Evolutionary conservation across 2,797 vertebrate species (phyloP), one percentile per base, ranked within the genome.

Genomic region (Strix occidentalis): DNA sequence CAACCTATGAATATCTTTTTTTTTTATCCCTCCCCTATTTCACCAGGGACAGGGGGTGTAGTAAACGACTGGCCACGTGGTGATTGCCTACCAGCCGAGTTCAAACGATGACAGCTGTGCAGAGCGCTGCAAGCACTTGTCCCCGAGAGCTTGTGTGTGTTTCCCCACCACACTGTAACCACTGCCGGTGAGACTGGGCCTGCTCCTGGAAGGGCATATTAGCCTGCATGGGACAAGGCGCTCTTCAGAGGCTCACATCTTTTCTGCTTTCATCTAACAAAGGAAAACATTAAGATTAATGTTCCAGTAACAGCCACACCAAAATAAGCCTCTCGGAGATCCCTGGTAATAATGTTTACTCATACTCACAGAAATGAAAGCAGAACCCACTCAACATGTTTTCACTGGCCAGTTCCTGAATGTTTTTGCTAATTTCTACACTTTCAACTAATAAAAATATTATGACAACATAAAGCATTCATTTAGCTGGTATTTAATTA

Each of bases 361-460:
- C 11, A 1, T 39, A 41, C 23, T 85, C 31, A 71, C 29, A 78
- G 45, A 91, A 93, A 87, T n/a, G 13, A 92, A 87, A 85, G 72
- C 84, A 91, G 65, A 81, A 84, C 46, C 5, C 25, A 60, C 70
- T 56, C 90, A 89, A 92, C n/a, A 53, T 50, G 33, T 91, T 96
- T 94, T 88, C 61, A 54, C 66, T 54, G 37, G 75, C 74, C 86
- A 57, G 18, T 39, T 93, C 53, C 35, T 60, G 45, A 74, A 64
- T 33, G 18, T 85, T 94, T 90, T 89, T 87, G 60, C 48, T 89
- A 89, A 80, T 63, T 77, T 84, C 25, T 80, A 48, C 35, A 63
- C 56, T 95, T 96, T 68, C 68, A 79, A 69, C 64, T 87, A 86
- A 87, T 58, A 58, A 95, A 97, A 98, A 96, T 90, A 97, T 94